These are phyloP conservation scores for Drosophila sp. DNA, from an alignment of 1,140 invertebrate species.

Conservation along the genomic window DNA sequence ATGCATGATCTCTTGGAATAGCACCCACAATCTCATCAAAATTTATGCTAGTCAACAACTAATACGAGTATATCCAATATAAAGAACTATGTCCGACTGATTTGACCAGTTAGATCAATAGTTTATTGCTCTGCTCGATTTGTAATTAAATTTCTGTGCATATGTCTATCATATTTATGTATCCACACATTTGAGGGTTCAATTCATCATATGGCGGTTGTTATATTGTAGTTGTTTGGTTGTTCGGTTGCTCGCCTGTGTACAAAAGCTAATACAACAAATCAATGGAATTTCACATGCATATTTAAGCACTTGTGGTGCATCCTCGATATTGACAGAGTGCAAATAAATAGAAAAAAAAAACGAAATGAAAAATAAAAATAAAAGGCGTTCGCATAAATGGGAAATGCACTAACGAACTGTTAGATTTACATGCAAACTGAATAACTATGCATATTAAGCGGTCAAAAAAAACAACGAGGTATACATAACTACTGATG, in stretches of 20 bases:
- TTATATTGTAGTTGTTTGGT: neutral
- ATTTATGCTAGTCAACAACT: constrained; percentile 18
- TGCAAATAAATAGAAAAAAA: no score
- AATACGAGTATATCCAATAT: constrained; percentile 7
- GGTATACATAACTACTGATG: constrained; percentile 9
- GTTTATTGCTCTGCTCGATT: constrained; percentile 14
- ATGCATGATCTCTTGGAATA: neutral
- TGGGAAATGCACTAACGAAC: constrained; percentile 44
- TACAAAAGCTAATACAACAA: constrained; percentile 58
- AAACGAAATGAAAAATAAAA: neutral
- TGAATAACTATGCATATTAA: constrained; percentile 30
- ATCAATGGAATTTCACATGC: constrained; percentile 59
- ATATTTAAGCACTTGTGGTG: constrained; percentile 56
- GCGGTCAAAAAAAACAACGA: neutral
- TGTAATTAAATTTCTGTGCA: constrained; percentile 11
- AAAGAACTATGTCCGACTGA: constrained; percentile 2
- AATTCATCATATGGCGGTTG: constrained; percentile 12
- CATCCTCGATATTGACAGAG: constrained; percentile 36
- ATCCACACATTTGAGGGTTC: constrained; percentile 9
- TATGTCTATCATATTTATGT: neutral
- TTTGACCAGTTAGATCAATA: constrained; percentile 1
- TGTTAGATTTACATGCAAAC: constrained; percentile 39
- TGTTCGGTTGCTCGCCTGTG: constrained; percentile 18
- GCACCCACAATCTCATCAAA: neutral
- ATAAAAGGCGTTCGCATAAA: constrained; percentile 17